These are phyloP conservation scores for Antennarius striatus DNA, from an alignment of 2,113 vertebrate species.

Conservation along the genomic window DNA sequence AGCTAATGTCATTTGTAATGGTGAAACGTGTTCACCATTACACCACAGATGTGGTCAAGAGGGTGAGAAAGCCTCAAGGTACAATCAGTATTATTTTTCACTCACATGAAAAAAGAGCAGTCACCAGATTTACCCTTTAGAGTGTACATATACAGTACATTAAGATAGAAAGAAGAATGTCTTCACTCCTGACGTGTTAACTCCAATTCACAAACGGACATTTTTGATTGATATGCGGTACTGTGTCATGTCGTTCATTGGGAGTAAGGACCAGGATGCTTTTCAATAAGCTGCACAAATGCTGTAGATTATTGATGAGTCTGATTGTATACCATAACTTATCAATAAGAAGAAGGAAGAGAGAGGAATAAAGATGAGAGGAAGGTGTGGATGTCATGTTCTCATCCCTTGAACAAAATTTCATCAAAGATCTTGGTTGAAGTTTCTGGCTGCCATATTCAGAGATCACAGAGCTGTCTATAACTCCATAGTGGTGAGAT, in stretches of 20 bases:
- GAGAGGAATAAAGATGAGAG: slow-evolving; percentile 50
- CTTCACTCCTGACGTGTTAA: slow-evolving; percentile 24
- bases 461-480: slow-evolving; percentile 31
- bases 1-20: no score
- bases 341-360: slow-evolving; percentile 73
- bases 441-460: slow-evolving; percentile 56
- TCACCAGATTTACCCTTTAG: slow-evolving; percentile 10
- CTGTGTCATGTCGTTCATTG: slow-evolving; percentile 48
- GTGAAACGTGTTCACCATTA: no score
- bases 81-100: slow-evolving; percentile 5
- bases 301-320: slow-evolving; percentile 76
- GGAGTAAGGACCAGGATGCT: slow-evolving; percentile 67
- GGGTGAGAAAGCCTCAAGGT: slow-evolving; percentile 2
- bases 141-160: slow-evolving; percentile 38
- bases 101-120: slow-evolving; percentile 33
- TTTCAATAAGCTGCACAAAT: slow-evolving; percentile 39
- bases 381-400: slow-evolving; percentile 67
- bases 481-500: slow-evolving; percentile 21
- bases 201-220: slow-evolving; percentile 19
- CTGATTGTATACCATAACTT: slow-evolving; percentile 74
- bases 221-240: slow-evolving; percentile 50
- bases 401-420: slow-evolving; percentile 73
- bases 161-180: slow-evolving; percentile 40
- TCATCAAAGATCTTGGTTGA: slow-evolving; percentile 70
- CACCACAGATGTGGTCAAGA: slow-evolving; percentile 21